Base-by-base conservation (phyloP, 1,140 invertebrate species). In the Coenobita brevimanus region DNA sequence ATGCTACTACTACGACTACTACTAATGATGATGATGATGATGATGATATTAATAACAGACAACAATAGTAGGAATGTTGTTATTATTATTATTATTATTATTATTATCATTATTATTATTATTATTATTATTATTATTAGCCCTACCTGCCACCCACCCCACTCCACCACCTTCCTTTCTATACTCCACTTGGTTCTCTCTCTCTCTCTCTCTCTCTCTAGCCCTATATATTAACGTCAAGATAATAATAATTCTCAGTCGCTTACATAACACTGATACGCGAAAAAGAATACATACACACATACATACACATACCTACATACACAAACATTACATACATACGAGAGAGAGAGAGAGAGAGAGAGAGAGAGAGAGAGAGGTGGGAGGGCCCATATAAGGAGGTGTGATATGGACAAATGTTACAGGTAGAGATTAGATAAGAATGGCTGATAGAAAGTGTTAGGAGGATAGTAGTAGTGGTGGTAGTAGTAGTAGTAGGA, bases 81-180 rank as follows among this genome's bases (percentile, higher is more conserved):
- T 30, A n/a, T 6, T 67, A 67, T 33, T 67, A 67, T 10, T 67
- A 67, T 57, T n/a, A 57, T n/a, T 57, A 57, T 57, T 57, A 57
- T n/a, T 57, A 57, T n/a, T 57, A 57, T n/a, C n/a, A 57, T n/a
- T n/a, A 57, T n/a, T 57, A 57, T n/a, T 57, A 57, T n/a, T 57
- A n/a, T n/a, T 57, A 57, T n/a, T 57, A 57, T n/a, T 57, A 57
- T n/a, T 57, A 57, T n/a, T 57, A 57, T n/a, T 57, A 57, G 10
- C 54, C 10, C 54, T 57, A 57, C n/a, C 54, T 13, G 10, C n/a
- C 10, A 13, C 54, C 10, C 54, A 67, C 10, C 1, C 10, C n/a
- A 10, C 36, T 33, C 36, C 62, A 30, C 62, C 36, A 24, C 36
- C 62, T 67, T 33, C 36, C 62, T 67, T 33, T 67, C 62, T 67